Evolutionary conservation across 2,113 vertebrate species (phyloP), one percentile per base, ranked within the genome.

Genomic region (Nansenia antarctica): DNA sequence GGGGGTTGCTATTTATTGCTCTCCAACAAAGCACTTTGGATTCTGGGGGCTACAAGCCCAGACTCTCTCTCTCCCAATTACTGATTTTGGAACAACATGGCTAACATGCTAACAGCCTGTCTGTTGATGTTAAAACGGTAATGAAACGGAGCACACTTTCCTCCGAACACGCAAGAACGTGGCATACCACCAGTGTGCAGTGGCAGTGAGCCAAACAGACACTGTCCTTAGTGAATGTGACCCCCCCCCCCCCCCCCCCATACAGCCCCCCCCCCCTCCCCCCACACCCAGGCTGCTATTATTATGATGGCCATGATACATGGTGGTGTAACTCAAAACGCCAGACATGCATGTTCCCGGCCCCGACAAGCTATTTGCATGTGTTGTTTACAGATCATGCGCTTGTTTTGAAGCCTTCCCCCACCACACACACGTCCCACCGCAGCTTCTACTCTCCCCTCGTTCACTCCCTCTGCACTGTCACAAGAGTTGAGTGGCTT

Each of bases 301-400:
- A 35, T 54, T 39, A 31, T 15, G 70, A 79, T 67, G 72, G 31
- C 60, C 39, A n/a, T 39, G 47, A 72, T 76, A 79, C 26, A 20
- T 34, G 29, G 18, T 18, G 54, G 65, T 65, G 87, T 83, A 91
- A 91, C 82, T 74, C 67, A 65, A 85, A 77, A 58, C 65, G 27
- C 18, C 1, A 30, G 69, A 58, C 65, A 62, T 54, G 64, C 3
- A 39, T 66, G 73, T 76, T 73, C 37, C 74, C 27, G 5, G 62
- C 68, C 55, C 73, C 55, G 8, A 7, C 29, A 14, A 62, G 87
- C 84, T 91, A 91, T 91, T 92, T 91, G 52, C 73, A 87, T n/a
- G 87, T 86, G 73, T 67, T 82, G 89, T 90, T 88, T 87, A 87
- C 80, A 82, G 72, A 68, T 87, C 90, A 89, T 74, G 85, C 32